These are phyloP conservation scores for Melinaea menophilus DNA, from an alignment of 2,888 invertebrate species.

Conservation along the genomic window DNA sequence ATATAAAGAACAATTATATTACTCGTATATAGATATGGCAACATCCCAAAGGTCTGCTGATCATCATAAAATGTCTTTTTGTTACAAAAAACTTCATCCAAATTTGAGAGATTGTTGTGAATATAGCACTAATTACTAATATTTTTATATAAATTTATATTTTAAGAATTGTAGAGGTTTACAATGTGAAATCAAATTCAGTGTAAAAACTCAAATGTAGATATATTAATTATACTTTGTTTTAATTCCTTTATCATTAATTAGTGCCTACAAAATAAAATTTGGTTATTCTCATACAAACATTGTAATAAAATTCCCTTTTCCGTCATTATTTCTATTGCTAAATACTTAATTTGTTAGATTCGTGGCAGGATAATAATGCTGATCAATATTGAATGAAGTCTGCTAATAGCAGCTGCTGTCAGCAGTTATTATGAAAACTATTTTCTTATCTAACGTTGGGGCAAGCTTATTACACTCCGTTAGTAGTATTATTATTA, in stretches of 20 bases:
- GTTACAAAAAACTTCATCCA: constrained; percentile 43
- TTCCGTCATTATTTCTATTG: too few species aligned
- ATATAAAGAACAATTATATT: too few species aligned
- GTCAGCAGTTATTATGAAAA: constrained; percentile 21
- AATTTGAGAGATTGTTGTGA: constrained; percentile 18
- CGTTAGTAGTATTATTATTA: too few species aligned
- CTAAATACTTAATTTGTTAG: constrained; percentile 14
- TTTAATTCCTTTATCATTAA: neutral
- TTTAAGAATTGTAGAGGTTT: too few species aligned
- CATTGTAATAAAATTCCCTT: too few species aligned
- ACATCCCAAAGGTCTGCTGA: neutral
- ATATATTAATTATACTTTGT: neutral
- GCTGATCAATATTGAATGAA: constrained; percentile 18
- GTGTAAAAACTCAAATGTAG: too few species aligned
- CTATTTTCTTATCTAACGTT: constrained; percentile 10
- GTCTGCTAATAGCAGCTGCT: constrained; percentile 19
- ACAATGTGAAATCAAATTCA: too few species aligned
- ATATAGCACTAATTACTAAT: neutral
- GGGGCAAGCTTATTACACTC: neutral
- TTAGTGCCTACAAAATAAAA: too few species aligned
- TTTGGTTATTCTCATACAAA: too few species aligned
- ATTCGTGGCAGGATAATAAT: constrained; percentile 25
- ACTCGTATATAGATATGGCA: too few species aligned
- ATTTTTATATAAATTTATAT: neutral
- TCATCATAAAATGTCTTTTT: neutral